These are phyloP conservation scores for Epinotia nisella DNA, from an alignment of 2,888 invertebrate genomes.

Conservation along the genomic window DNA sequence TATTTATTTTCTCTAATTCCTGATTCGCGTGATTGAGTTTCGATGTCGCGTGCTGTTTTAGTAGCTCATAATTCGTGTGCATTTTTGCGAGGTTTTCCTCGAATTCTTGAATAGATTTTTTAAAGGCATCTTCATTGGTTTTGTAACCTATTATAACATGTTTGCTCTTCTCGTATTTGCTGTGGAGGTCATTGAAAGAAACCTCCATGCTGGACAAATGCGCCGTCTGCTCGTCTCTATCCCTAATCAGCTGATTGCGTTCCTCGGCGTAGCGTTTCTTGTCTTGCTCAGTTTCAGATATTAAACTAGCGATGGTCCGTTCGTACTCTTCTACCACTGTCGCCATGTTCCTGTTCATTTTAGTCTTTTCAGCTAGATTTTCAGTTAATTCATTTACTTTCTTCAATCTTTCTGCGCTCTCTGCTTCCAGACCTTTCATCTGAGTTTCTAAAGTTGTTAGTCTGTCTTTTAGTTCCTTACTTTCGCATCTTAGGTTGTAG, in stretches of 20 bases:
- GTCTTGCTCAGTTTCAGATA: slow-evolving; percentile 89
- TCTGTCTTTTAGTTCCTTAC: slow-evolving; percentile 78
- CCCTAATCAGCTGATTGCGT: slow-evolving; percentile 80
- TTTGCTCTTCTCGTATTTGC: slow-evolving; percentile 88
- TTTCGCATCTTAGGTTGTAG: slow-evolving; percentile 79
- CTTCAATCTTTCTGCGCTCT: slow-evolving; percentile 66
- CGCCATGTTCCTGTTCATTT: slow-evolving; percentile 84
- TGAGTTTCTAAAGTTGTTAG: slow-evolving; percentile 70
- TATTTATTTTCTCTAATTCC: slow-evolving; percentile 90
- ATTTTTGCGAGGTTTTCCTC: slow-evolving; percentile 89
- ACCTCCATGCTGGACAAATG: slow-evolving; percentile 86
- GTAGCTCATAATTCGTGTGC: slow-evolving; percentile 92
- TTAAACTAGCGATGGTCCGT: slow-evolving; percentile 90
- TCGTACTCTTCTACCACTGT: slow-evolving; percentile 91
- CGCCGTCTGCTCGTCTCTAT: slow-evolving; percentile 86
- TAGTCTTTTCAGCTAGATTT: slow-evolving; percentile 72
- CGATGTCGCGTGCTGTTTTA: slow-evolving; percentile 95
- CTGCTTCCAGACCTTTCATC: slow-evolving; percentile 67
- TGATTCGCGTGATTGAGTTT: slow-evolving; percentile 90
- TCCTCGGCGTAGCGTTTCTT: slow-evolving; percentile 84
- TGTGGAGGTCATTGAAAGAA: slow-evolving; percentile 86
- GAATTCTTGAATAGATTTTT: slow-evolving; percentile 87
- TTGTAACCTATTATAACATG: slow-evolving; percentile 83
- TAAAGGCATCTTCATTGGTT: slow-evolving; percentile 87
- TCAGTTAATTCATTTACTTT: slow-evolving; percentile 73